Evolutionary conservation across 2,113 vertebrate genomes (phyloP).

Genomic region (Megaleporinus macrocephalus): DNA sequence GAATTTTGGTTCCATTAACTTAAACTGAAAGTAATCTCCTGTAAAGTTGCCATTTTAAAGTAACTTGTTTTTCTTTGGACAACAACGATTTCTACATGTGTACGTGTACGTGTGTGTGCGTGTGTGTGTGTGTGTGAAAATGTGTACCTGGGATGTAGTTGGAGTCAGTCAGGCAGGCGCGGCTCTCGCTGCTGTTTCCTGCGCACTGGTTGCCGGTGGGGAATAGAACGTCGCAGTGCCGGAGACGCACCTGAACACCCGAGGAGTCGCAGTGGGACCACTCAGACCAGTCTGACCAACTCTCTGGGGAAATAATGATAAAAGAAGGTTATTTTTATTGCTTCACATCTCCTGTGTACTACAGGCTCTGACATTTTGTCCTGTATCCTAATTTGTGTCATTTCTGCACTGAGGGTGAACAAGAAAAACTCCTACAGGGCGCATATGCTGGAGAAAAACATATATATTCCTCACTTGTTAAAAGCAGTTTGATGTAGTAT

Average conservation of each 20-base stretch:
- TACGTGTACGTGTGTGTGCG: too few relatives aligned
- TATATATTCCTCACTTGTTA: too few relatives aligned
- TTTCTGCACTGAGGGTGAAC: too few relatives aligned
- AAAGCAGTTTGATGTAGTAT: too few relatives aligned
- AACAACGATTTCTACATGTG: too few relatives aligned
- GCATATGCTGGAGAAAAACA: too few relatives aligned
- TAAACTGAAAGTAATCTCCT: too few relatives aligned
- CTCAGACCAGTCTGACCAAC: constrained; percentile 93
- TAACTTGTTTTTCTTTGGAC: too few relatives aligned
- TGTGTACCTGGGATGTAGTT: constrained; percentile 93
- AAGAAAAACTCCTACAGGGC: too few relatives aligned
- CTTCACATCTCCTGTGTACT: background rate
- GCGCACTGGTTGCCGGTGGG: constrained; percentile 91
- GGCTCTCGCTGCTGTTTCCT: constrained; percentile 87
- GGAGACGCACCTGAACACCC: constrained; percentile 82
- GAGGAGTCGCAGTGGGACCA: constrained; percentile 89
- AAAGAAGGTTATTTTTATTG: background rate
- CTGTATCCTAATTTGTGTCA: too few relatives aligned
- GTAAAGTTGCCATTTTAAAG: too few relatives aligned
- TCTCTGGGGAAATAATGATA: constrained; percentile 78
- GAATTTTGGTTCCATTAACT: too few relatives aligned
- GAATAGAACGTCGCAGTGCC: constrained; percentile 89
- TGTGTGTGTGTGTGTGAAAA: constrained; percentile 20
- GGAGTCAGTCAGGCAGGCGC: constrained; percentile 83
- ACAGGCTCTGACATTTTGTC: background rate